Evolutionary conservation across 2,888 invertebrate species (phyloP).

Genomic region (Pseudoips prasinana): DNA sequence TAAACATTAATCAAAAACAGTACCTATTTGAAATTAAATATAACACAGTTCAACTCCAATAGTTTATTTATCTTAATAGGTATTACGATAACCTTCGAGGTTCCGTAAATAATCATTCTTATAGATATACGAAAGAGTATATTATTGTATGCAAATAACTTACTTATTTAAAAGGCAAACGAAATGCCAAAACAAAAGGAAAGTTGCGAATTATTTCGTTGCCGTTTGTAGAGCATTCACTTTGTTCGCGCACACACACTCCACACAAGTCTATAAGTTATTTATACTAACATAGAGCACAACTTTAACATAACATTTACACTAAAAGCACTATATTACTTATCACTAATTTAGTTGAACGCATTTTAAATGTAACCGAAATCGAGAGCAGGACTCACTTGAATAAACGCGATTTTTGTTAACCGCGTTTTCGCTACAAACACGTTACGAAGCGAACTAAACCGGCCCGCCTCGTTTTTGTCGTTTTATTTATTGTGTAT

Average conservation of each 20-base stretch:
- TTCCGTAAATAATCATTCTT: too few species aligned
- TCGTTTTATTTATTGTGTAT: conserved; percentile 54
- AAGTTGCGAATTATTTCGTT: conserved; percentile 24
- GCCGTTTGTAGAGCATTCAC: conserved; percentile 2
- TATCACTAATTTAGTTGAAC: too few species aligned
- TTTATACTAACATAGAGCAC: too few species aligned
- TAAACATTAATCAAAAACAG: too few species aligned
- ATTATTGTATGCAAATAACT: not conserved
- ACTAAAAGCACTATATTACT: not conserved
- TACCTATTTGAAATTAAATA: too few species aligned
- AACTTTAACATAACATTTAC: too few species aligned
- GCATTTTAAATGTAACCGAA: conserved; percentile 30
- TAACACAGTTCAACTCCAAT: too few species aligned
- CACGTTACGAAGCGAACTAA: conserved; percentile 46
- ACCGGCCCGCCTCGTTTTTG: conserved; percentile 58
- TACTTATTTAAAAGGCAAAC: not conserved
- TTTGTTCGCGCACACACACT: too few species aligned
- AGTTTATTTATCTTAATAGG: too few species aligned
- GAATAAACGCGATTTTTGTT: conserved; percentile 38
- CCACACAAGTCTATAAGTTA: too few species aligned
- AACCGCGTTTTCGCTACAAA: conserved; percentile 41
- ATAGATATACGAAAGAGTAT: too few species aligned
- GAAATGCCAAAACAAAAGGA: conserved; percentile 3
- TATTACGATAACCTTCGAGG: too few species aligned
- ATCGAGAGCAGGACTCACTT: conserved; percentile 28